These are phyloP conservation scores for Mesaphorura yosii DNA, from an alignment of 1,140 invertebrate genomes.

Conservation along the genomic window DNA sequence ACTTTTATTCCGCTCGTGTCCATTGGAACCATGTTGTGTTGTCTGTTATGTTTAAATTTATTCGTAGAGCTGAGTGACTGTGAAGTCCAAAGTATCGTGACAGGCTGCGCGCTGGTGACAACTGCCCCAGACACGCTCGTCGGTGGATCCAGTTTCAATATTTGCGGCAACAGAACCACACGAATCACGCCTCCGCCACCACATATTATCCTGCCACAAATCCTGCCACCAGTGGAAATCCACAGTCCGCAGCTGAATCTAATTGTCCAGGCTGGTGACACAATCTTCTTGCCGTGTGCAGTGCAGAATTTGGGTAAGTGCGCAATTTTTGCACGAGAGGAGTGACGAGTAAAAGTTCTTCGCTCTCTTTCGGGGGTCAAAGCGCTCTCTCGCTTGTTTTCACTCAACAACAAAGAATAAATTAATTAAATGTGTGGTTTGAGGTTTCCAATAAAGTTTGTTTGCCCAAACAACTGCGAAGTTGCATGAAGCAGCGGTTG, in stretches of 20 bases:
- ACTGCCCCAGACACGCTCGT: neutral
- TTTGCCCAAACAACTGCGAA: neutral
- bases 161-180: neutral
- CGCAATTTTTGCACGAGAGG: conserved; percentile 3
- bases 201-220: neutral
- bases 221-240: conserved; percentile 16
- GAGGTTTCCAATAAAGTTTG: neutral
- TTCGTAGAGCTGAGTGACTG: conserved; percentile 6
- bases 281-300: conserved; percentile 59
- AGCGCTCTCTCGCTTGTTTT: too few species aligned
- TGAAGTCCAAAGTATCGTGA: conserved; percentile 5
- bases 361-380: too few species aligned
- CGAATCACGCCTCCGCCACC: neutral
- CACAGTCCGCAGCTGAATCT: conserved; percentile 18
- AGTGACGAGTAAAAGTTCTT: too few species aligned
- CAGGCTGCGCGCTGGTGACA: too few species aligned
- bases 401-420: too few species aligned
- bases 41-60: conserved; percentile 6
- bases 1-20: too few species aligned
- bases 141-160: neutral
- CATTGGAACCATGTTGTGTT: neutral
- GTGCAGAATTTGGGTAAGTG: conserved; percentile 45
- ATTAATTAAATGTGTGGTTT: too few species aligned
- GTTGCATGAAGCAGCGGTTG: neutral
- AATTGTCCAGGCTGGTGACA: conserved; percentile 40